Conservation (phyloP, 2,797 vertebrate species). For the Hafferia zeledoni region DNA sequence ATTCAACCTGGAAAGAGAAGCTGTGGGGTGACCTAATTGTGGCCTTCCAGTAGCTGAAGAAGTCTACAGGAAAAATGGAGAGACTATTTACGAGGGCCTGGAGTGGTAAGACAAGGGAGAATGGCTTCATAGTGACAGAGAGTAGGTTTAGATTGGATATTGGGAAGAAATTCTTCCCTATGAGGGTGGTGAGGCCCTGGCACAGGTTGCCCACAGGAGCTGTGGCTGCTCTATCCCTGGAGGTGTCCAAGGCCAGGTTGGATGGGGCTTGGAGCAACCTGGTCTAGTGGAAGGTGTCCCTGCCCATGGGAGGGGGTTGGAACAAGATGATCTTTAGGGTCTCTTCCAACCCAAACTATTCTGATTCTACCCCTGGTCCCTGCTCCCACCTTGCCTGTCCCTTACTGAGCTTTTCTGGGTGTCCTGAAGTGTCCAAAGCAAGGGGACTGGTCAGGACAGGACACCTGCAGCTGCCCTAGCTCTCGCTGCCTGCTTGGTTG, state of each 20-base stretch:
- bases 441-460: background rate
- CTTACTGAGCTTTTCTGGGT: background rate
- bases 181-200: background rate
- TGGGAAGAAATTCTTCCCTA: background rate
- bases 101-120: background rate
- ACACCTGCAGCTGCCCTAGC: background rate
- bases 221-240: background rate
- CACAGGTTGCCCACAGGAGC: background rate
- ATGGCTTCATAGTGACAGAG: background rate
- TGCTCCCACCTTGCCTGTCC: background rate
- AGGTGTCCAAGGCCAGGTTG: fast-evolving
- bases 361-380: too few relatives aligned
- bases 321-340: fast-evolving
- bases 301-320: background rate
- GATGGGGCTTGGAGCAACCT: fast-evolving
- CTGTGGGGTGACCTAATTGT: background rate
- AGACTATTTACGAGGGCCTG: background rate
- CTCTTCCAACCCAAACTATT: background rate
- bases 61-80: background rate
- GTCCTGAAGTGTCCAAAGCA: background rate
- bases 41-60: background rate
- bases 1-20: background rate
- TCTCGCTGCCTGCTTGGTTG: background rate
- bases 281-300: fast-evolving
- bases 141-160: background rate